A percentile compares a stretch with the other conserved stretches of the same genome.
phyloP scores from a whole-genome alignment of 2,797 vertebrate species.

The Spinus olivaceus region DNA sequence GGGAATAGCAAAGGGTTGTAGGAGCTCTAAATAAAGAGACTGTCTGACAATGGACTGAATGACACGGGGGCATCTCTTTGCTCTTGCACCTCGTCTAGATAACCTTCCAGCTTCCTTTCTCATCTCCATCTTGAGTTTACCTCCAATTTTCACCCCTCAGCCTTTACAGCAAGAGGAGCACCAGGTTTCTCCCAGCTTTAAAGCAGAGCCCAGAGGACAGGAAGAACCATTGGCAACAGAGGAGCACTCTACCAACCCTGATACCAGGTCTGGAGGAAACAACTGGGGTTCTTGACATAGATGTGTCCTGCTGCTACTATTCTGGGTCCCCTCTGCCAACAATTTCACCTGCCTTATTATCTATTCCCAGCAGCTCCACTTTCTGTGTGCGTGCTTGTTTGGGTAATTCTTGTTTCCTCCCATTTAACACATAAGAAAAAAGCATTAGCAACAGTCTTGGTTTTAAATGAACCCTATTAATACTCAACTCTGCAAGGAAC shows the following conservation, averaged over 20 bases:
- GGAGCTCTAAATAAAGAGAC: not conserved
- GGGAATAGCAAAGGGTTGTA: not conserved
- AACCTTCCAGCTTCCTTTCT: not conserved
- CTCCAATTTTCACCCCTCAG: not conserved
- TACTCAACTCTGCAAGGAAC: slow-evolving; percentile 73
- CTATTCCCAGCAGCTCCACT: slow-evolving; percentile 57
- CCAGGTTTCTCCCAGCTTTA: not conserved
- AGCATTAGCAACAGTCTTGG: slow-evolving; percentile 74
- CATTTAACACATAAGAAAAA: slow-evolving; percentile 71
- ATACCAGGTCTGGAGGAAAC: not conserved
- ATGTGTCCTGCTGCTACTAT: slow-evolving; percentile 20
- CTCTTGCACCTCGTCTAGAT: not conserved
- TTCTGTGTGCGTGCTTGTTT: slow-evolving; percentile 50
- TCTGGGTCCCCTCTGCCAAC: slow-evolving; percentile 19
- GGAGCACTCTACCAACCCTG: not conserved
- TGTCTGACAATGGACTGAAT: not conserved
- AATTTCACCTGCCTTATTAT: slow-evolving; percentile 61
- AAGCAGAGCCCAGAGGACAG: not conserved
- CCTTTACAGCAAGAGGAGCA: not conserved
- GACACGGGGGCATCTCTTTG: not conserved
- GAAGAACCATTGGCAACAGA: not conserved
- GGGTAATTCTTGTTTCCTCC: slow-evolving; percentile 76
- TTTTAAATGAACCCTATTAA: slow-evolving; percentile 81
- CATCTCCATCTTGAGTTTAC: not conserved
- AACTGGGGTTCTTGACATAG: not conserved